Percentiles rank a stretch among this genome's conserved stretches.
phyloP scores from a whole-genome alignment of 2,888 invertebrate genomes.

The Cotesia congregata region DNA sequence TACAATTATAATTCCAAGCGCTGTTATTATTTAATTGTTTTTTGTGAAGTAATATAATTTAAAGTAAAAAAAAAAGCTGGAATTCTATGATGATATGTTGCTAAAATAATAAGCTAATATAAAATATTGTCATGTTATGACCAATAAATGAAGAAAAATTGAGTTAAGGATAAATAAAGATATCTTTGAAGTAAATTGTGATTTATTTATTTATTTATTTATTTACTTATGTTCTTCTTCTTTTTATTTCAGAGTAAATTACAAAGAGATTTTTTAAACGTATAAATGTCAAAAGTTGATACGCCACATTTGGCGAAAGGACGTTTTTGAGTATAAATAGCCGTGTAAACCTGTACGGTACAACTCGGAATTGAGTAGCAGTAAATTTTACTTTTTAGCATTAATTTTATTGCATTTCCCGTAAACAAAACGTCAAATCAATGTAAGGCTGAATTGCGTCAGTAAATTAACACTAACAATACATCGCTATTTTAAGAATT shows the following conservation, averaged over 20 bases:
- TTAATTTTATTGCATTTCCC: constrained; percentile 13
- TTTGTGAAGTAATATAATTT: too few relatives aligned
- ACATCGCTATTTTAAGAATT: constrained; percentile 40
- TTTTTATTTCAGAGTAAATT: neutral
- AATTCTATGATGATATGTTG: too few relatives aligned
- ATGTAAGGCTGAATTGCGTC: constrained; percentile 40
- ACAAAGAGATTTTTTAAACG: neutral
- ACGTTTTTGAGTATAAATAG: constrained; percentile 29
- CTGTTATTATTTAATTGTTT: too few relatives aligned
- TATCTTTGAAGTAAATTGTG: neutral
- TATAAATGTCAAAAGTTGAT: neutral
- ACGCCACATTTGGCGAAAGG: constrained; percentile 13
- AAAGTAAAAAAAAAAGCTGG: too few relatives aligned
- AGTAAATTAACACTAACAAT: constrained; percentile 36
- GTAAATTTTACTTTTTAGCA: neutral
- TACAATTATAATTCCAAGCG: too few relatives aligned
- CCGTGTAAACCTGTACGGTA: constrained; percentile 8
- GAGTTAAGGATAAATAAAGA: neutral
- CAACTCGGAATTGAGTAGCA: constrained; percentile 17
- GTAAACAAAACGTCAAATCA: constrained; percentile 24
- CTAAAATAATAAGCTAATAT: neutral
- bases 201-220: neutral
- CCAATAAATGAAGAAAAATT: neutral
- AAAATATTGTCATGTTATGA: neutral
- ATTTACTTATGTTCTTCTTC: neutral